A percentile compares a stretch with the other conserved stretches of the same genome.
Conservation (phyloP, 2,113 vertebrate species). For the Apus apus region DNA sequence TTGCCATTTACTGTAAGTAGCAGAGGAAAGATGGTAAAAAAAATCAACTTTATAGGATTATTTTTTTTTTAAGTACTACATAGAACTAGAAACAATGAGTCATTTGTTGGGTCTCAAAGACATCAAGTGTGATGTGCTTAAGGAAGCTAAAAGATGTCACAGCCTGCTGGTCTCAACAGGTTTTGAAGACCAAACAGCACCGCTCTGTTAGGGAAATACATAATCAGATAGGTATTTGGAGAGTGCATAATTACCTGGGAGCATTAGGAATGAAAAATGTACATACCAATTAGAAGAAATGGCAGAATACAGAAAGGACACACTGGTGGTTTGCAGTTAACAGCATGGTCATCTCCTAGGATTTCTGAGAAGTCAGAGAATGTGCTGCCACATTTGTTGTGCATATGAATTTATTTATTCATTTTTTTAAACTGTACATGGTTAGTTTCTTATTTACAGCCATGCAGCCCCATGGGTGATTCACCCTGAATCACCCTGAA, state of each 20-base stretch:
- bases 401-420: not conserved
- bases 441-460: not conserved
- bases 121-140: not conserved
- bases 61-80: not conserved
- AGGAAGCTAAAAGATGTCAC: not conserved
- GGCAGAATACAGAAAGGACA: not conserved
- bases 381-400: not conserved
- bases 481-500: not conserved
- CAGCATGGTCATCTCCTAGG: not conserved
- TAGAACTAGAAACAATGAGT: not conserved
- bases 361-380: not conserved
- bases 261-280: not conserved
- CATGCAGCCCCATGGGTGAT: not conserved
- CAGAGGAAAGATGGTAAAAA: not conserved
- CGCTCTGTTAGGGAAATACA: not conserved
- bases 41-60: not conserved
- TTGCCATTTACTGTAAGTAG: not conserved
- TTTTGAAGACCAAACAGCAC: not conserved
- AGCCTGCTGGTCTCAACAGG: not conserved
- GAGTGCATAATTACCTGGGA: not conserved
- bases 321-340: not conserved
- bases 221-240: not conserved
- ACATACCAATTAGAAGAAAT: not conserved
- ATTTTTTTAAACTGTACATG: not conserved
- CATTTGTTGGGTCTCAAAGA: not conserved